Percentiles rank a stretch among this genome's conserved stretches.
Evolutionary conservation across 2,888 invertebrate species (phyloP).

Genomic region (Ichneumon xanthorius): DNA sequence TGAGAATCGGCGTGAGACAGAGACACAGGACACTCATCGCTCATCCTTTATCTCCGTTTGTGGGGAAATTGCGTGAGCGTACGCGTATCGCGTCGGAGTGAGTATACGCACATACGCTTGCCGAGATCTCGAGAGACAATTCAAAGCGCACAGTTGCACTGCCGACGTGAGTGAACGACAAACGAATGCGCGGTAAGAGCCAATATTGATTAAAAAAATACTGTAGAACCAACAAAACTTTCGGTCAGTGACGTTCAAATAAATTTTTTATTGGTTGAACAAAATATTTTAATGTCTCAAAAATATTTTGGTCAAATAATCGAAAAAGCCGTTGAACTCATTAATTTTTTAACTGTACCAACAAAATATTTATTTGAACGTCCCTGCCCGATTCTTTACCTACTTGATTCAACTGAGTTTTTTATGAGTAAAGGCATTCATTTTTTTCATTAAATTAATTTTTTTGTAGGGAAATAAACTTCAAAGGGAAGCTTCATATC

Average conservation of each 20-base stretch:
- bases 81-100: neutral
- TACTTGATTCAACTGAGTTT: no score
- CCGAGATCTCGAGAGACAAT: constrained; percentile 25
- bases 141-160: neutral
- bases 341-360: no score
- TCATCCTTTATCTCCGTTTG: constrained; percentile 7
- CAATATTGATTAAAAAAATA: neutral
- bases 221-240: no score
- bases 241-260: no score
- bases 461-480: neutral
- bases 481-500: neutral
- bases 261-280: no score
- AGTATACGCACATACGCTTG: neutral
- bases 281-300: no score
- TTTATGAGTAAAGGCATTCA: neutral
- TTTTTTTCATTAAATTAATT: neutral
- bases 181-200: neutral
- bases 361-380: no score
- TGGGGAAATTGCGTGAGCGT: neutral
- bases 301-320: no score
- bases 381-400: no score
- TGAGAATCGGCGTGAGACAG: constrained; percentile 8
- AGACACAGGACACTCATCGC: neutral
- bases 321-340: no score
- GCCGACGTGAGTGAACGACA: neutral